A percentile compares a stretch with the other conserved stretches of the same genome.
These are phyloP conservation scores for Phycodurus eques DNA, from an alignment of 2,113 vertebrate genomes.

Conservation along the genomic window DNA sequence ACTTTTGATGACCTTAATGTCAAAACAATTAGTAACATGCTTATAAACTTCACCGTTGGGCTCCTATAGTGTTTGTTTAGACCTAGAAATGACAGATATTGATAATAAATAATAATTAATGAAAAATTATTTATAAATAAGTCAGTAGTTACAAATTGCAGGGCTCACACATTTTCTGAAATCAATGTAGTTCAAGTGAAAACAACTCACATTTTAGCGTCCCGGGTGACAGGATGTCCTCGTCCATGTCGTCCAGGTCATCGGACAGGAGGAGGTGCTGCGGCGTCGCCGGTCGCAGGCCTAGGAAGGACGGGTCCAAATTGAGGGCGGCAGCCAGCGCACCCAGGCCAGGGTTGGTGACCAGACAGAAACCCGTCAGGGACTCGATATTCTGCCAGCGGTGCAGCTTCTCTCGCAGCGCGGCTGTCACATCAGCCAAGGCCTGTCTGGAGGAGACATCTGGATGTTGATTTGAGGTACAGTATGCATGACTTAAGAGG, in stretches of 20 bases:
- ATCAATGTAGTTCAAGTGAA: neutral
- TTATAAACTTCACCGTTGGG: no score
- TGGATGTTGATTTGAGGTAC: constrained; percentile 30
- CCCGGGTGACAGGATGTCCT: constrained; percentile 88
- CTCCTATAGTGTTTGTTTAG: no score
- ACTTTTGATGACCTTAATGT: no score
- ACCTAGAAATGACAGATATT: no score
- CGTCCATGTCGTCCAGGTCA: constrained; percentile 93
- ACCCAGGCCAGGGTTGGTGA: constrained; percentile 87
- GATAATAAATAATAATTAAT: no score
- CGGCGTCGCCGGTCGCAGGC: constrained; percentile 75
- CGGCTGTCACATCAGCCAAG: constrained; percentile 87
- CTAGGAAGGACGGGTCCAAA: constrained; percentile 87
- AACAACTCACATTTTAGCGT: constrained; percentile 84
- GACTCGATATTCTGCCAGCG: constrained; percentile 93
- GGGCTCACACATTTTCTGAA: no score
- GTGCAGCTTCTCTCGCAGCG: constrained; percentile 85
- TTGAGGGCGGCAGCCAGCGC: constrained; percentile 82
- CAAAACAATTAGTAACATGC: no score
- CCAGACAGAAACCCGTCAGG: constrained; percentile 86
- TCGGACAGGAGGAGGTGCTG: constrained; percentile 89
- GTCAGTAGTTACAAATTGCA: neutral
- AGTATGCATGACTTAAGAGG: neutral
- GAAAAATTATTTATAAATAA: neutral
- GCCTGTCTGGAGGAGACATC: constrained; percentile 89